These are phyloP conservation scores for Leucoma salicis DNA, from an alignment of 2,888 invertebrate genomes.

Conservation along the genomic window DNA sequence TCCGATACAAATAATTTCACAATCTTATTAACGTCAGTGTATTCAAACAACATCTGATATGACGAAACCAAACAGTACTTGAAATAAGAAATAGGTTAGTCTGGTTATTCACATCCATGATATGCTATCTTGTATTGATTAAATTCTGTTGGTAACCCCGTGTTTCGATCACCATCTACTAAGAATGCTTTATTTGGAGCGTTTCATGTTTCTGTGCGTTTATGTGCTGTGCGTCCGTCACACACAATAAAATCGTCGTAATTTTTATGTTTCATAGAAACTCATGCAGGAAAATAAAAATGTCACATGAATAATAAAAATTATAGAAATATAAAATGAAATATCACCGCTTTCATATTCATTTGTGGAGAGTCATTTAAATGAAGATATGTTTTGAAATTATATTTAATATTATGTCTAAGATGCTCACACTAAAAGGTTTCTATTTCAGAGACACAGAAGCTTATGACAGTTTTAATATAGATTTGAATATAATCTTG, in stretches of 20 bases:
- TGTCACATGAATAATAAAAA: slow-evolving; percentile 24
- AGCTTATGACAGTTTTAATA: too few species aligned
- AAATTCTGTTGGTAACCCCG: slow-evolving; percentile 13
- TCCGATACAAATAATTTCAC: background rate
- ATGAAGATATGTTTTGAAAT: background rate
- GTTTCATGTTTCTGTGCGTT: slow-evolving; percentile 37
- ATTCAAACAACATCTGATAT: slow-evolving; percentile 21
- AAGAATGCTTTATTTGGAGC: slow-evolving; percentile 31
- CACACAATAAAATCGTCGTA: slow-evolving; percentile 52
- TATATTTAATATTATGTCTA: background rate
- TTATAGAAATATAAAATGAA: slow-evolving; percentile 10
- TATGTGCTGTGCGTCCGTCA: slow-evolving; percentile 42
- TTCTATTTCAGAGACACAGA: background rate
- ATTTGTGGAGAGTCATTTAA: background rate
- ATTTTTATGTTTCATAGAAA: slow-evolving; percentile 56
- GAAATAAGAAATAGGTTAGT: slow-evolving; percentile 20
- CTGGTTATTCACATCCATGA: slow-evolving; percentile 19
- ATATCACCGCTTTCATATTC: slow-evolving; percentile 7
- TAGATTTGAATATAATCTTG: too few species aligned
- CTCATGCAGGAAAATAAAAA: slow-evolving; percentile 25
- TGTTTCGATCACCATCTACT: slow-evolving; percentile 37
- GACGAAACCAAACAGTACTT: slow-evolving; percentile 14
- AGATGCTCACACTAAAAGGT: background rate
- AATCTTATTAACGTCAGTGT: slow-evolving; percentile 13
- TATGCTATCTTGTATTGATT: slow-evolving; percentile 27